Base-by-base conservation (phyloP, 2,797 vertebrate genomes). In the Masticophis lateralis region DNA sequence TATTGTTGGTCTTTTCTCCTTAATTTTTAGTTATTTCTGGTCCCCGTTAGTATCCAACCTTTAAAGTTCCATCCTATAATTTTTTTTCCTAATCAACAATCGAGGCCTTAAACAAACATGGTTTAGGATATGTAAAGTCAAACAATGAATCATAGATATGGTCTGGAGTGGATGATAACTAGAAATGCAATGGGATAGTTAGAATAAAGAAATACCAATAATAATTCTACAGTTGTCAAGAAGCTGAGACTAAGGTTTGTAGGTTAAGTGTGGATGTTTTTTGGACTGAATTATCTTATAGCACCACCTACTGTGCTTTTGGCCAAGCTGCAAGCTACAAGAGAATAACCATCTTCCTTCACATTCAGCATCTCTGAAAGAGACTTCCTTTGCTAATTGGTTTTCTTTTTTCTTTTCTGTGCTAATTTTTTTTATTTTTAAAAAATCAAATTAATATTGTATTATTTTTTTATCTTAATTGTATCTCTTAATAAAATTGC, bases 291-390 rank as follows among this genome's bases (percentile, higher is more conserved):
- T 86, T 53, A 69, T 25, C 6, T 6, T 69, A 79, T 5, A 87
- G 92, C 90, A 60, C 95, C 91, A 87, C 90, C 95, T 88, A 7
- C 91, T 43, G 86, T 5, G 47, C 55, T 83, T 61, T 1, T 22
- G 43, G 16, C 69, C 69, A 32, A 1, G 69, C 27, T 47, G 47
- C 93, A 79, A 32, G 27, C 57, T 7, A 3, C 18, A 47, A 43
- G 37, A 60, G 2, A 43, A 51, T 61, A n/a, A 20, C 4, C 60
- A 8, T 47, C 7, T 47, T 51, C 79, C 32, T 18, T 11, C 22
- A 79, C 59, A 28, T 59, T 79, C 22, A 66, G 61, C 22, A 51
- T 55, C 27, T 16, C 69, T 69, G 18, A 55, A 20, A 43, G 56
- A 60, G 2, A 60, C 32, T 37, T 88, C 8, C 55, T 25, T 60